phyloP scores from a whole-genome alignment of 2,797 vertebrate genomes.

The Pogoniulus pusillus region DNA sequence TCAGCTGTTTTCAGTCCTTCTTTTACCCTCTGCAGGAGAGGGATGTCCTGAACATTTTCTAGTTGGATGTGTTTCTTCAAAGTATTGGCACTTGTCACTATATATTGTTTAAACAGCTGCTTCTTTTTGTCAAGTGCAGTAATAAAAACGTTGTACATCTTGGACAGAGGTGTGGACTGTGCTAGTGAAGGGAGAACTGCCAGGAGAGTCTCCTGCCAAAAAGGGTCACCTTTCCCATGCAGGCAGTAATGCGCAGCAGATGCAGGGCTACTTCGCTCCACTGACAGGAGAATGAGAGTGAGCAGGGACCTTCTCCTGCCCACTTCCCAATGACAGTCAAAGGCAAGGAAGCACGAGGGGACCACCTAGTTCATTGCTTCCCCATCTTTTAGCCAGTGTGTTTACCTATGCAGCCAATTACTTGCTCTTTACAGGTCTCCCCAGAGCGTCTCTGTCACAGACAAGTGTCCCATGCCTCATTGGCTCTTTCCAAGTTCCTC shows the following conservation, averaged over 20 bases:
- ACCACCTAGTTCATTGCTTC: background rate
- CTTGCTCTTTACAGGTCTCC: background rate
- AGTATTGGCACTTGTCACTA: background rate
- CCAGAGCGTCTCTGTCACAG: background rate
- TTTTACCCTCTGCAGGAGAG: background rate
- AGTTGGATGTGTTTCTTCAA: background rate
- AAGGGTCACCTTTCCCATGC: constrained; percentile 40
- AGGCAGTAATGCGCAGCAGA: background rate
- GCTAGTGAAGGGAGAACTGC: background rate
- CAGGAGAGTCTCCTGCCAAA: background rate
- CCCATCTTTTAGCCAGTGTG: accelerated
- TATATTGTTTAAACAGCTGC: constrained; percentile 3
- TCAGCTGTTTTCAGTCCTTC: constrained; percentile 63
- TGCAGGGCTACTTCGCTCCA: background rate
- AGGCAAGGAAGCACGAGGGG: background rate
- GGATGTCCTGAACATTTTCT: background rate
- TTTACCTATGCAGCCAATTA: background rate
- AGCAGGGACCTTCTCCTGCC: background rate
- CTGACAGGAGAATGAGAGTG: background rate
- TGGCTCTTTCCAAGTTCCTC: background rate
- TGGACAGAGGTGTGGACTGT: background rate
- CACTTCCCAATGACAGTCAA: background rate
- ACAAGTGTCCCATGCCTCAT: accelerated
- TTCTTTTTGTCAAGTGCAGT: background rate
- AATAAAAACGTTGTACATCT: background rate